phyloP scores from a whole-genome alignment of 2,113 vertebrate genomes.

The Montifringilla adamsi region DNA sequence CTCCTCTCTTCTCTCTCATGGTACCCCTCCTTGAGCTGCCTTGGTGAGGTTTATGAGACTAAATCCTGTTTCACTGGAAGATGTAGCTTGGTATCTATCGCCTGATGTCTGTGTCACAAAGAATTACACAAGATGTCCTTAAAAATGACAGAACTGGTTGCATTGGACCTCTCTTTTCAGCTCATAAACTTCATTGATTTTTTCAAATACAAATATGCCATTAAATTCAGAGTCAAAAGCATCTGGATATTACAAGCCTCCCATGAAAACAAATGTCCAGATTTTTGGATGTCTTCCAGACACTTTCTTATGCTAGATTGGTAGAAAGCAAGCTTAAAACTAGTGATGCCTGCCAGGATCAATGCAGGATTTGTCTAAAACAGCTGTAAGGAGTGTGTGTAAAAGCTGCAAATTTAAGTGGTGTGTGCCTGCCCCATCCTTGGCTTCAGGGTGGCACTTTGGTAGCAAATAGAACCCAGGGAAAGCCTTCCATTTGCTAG shows the following conservation, averaged over 20 bases:
- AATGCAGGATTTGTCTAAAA: neutral
- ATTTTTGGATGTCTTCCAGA: neutral
- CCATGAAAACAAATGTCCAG: neutral
- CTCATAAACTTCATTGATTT: constrained; percentile 26
- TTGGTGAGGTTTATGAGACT: neutral
- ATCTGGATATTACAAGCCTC: neutral
- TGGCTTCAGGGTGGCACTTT: neutral
- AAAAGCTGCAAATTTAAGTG: neutral
- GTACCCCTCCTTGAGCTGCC: neutral
- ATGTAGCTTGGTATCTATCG: neutral
- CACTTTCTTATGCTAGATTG: neutral
- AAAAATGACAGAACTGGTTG: neutral
- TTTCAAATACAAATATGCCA: neutral
- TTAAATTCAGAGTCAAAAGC: neutral
- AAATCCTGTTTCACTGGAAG: neutral
- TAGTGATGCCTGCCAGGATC: neutral
- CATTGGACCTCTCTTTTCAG: neutral
- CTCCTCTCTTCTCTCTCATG: neutral
- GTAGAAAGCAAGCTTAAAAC: neutral
- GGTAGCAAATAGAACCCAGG: neutral
- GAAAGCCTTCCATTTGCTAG: neutral
- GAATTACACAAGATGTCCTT: neutral
- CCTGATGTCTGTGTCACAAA: neutral
- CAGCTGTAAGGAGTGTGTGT: neutral
- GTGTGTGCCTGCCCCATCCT: neutral